phyloP scores from a whole-genome alignment of 1,140 invertebrate species.

The Limonius californicus region DNA sequence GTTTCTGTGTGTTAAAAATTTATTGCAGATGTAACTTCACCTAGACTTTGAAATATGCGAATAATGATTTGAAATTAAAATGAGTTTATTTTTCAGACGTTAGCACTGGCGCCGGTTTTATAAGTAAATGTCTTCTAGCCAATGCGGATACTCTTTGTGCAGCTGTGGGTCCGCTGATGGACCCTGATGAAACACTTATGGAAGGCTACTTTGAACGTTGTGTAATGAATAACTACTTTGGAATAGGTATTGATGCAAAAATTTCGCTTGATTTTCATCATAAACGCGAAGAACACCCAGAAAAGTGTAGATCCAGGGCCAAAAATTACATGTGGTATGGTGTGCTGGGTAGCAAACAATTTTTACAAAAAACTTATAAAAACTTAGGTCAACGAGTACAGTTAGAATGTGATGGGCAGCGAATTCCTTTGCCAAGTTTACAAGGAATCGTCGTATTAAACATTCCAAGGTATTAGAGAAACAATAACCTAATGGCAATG shows the following conservation, averaged over 20 bases:
- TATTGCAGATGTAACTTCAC: too few species aligned
- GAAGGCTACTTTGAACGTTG: constrained; percentile 92
- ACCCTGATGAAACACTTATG: constrained; percentile 83
- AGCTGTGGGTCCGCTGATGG: constrained; percentile 88
- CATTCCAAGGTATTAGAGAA: constrained; percentile 83
- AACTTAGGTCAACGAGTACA: constrained; percentile 94
- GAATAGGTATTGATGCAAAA: constrained; percentile 98
- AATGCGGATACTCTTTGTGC: constrained; percentile 96
- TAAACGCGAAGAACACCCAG: constrained; percentile 95
- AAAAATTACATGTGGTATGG: constrained; percentile 99
- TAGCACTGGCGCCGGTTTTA: constrained; percentile 67
- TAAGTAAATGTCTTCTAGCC: constrained; percentile 87
- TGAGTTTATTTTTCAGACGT: constrained; percentile 51
- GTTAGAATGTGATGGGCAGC: constrained; percentile 87
- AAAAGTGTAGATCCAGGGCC: constrained; percentile 91
- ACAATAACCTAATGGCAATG: too few species aligned
- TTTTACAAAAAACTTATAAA: constrained; percentile 87
- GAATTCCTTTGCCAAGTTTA: constrained; percentile 86
- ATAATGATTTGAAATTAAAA: too few species aligned
- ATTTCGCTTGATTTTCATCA: constrained; percentile 97
- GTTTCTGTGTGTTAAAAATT: too few species aligned
- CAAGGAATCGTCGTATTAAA: constrained; percentile 97
- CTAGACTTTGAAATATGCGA: too few species aligned
- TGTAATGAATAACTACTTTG: constrained; percentile 99
- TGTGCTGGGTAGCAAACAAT: constrained; percentile 90